Conservation (phyloP, 2,113 vertebrate genomes). For the Podarcis muralis region DNA sequence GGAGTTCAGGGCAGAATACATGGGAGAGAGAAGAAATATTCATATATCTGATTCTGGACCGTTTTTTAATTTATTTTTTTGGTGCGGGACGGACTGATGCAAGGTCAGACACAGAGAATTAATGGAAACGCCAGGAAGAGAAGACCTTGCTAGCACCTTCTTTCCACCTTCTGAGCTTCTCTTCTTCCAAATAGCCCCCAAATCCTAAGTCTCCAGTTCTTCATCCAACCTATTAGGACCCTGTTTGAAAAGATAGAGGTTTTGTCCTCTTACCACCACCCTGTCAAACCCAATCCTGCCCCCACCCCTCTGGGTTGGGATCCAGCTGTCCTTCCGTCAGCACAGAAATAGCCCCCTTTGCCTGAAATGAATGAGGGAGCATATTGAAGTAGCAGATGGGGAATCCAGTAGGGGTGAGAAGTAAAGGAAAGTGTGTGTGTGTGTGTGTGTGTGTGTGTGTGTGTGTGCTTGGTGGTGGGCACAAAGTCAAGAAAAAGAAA, state of each 20-base stretch:
- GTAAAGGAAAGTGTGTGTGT: neutral
- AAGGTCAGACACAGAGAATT: constrained; percentile 4
- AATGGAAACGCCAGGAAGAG: neutral
- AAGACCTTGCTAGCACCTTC: neutral
- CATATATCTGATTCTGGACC: neutral
- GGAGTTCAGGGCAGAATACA: neutral
- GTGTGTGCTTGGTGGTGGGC: neutral
- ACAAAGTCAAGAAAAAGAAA: neutral
- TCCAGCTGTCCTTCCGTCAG: neutral
- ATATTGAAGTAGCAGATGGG: constrained; percentile 25
- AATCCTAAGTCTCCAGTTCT: neutral
- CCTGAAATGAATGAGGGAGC: neutral
- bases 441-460: too few species aligned
- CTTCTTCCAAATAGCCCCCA: neutral
- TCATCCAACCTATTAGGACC: neutral
- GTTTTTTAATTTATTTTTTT: too few species aligned
- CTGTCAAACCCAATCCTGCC: neutral
- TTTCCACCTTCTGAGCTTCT: neutral
- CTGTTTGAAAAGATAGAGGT: neutral
- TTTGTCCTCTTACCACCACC: neutral
- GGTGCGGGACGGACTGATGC: neutral
- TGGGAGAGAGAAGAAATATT: neutral
- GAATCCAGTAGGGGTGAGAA: constrained; percentile 13
- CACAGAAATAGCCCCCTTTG: neutral
- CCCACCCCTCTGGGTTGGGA: too few species aligned